A percentile compares a stretch with the other conserved stretches of the same genome.
phyloP scores from a whole-genome alignment of 2,888 invertebrate genomes.

The Orthonychiurus folsomi region DNA sequence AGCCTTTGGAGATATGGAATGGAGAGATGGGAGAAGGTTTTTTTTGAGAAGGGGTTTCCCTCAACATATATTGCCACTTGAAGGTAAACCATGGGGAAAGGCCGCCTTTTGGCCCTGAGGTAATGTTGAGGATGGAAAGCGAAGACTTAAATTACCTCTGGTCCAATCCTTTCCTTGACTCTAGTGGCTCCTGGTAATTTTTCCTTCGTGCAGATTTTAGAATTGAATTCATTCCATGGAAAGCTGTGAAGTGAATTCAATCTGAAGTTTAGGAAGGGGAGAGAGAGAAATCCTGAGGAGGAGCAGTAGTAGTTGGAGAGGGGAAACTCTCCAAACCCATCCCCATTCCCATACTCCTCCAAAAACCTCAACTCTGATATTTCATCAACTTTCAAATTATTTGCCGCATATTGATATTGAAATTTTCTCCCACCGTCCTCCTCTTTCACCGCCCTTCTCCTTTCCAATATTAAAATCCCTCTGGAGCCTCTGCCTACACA shows the following conservation, averaged over 20 bases:
- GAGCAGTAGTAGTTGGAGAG: too few relatives aligned
- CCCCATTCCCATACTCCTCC: not conserved
- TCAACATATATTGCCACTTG: too few relatives aligned
- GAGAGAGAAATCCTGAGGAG: not conserved
- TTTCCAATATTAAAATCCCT: too few relatives aligned
- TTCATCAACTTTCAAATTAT: slow-evolving; percentile 17
- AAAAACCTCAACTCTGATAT: not conserved
- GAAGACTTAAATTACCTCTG: slow-evolving; percentile 19
- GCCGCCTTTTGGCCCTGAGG: too few relatives aligned
- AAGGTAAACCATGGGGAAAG: too few relatives aligned
- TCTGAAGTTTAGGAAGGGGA: not conserved
- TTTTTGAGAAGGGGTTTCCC: too few relatives aligned
- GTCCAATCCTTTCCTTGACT: slow-evolving; percentile 13
- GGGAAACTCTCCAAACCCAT: not conserved
- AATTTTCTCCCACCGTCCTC: slow-evolving; percentile 12
- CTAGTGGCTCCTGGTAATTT: slow-evolving; percentile 4
- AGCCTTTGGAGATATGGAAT: too few relatives aligned
- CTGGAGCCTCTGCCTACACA: too few relatives aligned
- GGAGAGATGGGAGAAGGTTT: too few relatives aligned
- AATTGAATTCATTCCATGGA: not conserved
- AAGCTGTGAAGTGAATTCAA: slow-evolving; percentile 18
- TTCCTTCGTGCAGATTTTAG: not conserved
- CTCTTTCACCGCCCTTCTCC: not conserved
- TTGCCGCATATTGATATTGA: slow-evolving; percentile 19
- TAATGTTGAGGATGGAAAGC: not conserved